Evolutionary conservation across 2,888 invertebrate genomes (phyloP).

Genomic region (Mythimna lalbum): DNA sequence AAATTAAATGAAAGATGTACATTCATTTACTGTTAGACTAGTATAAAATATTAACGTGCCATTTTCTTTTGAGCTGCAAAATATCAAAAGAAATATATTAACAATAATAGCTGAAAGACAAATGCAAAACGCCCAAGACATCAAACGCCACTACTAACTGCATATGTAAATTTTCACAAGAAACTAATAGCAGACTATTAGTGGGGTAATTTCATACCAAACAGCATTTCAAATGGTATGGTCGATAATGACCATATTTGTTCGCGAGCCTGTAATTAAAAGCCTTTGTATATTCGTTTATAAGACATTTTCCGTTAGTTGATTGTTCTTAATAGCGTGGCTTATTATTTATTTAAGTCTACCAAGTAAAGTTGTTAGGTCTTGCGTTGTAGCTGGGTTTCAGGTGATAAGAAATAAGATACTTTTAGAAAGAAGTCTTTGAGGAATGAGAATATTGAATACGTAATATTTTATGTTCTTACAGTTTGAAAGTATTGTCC

Average conservation of each 20-base stretch:
- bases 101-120: not conserved
- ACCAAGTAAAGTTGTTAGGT: conserved; percentile 17
- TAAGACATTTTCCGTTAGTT: conserved; percentile 25
- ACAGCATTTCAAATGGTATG: conserved; percentile 41
- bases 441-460: not conserved
- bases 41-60: no score
- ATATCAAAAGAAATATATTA: no score
- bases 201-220: conserved; percentile 22
- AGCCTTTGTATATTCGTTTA: conserved; percentile 42
- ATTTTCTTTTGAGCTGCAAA: no score
- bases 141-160: conserved; percentile 3
- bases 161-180: conserved; percentile 39
- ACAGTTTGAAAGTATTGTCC: no score
- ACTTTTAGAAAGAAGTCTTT: not conserved
- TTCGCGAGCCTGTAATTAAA: conserved; percentile 49
- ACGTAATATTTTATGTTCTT: no score
- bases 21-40: no score
- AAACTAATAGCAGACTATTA: not conserved
- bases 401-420: not conserved
- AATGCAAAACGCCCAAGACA: not conserved
- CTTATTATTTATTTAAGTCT: conserved; percentile 39
- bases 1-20: no score
- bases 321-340: conserved; percentile 51
- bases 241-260: conserved; percentile 45
- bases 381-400: conserved; percentile 2